Evolutionary conservation across 2,113 vertebrate genomes (phyloP).

Genomic region (Erpornis zantholeuca): DNA sequence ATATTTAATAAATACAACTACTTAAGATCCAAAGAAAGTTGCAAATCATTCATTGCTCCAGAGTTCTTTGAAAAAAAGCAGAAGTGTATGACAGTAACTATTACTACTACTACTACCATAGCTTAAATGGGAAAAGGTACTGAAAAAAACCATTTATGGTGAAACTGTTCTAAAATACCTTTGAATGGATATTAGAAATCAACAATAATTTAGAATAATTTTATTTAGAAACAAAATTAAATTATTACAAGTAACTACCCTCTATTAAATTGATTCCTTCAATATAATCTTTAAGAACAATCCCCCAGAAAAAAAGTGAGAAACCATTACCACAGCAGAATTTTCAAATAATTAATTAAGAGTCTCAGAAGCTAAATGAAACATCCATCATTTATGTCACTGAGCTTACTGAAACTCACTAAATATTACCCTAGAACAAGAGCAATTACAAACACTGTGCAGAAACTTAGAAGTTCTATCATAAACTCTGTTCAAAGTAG

Average conservation of each 20-base stretch:
- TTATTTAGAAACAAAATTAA: background rate
- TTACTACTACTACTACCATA: background rate
- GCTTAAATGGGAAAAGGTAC: background rate
- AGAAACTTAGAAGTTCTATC: background rate
- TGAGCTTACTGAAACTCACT: background rate
- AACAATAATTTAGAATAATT: background rate
- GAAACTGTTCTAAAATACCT: background rate
- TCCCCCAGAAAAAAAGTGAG: background rate
- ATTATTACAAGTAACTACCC: background rate
- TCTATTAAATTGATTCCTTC: background rate
- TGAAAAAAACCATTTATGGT: background rate
- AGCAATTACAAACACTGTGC: background rate
- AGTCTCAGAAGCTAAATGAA: background rate
- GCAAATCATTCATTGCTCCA: background rate
- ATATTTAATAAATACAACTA: background rate
- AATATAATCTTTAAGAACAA: background rate
- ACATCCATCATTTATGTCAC: background rate
- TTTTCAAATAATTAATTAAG: background rate
- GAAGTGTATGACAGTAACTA: background rate
- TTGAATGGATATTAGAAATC: background rate
- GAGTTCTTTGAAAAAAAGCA: background rate
- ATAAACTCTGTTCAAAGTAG: background rate
- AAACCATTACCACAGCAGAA: background rate
- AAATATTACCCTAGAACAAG: background rate
- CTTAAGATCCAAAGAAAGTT: background rate